phyloP scores from a whole-genome alignment of 2,113 vertebrate species.

The Stigmatopora nigra region DNA sequence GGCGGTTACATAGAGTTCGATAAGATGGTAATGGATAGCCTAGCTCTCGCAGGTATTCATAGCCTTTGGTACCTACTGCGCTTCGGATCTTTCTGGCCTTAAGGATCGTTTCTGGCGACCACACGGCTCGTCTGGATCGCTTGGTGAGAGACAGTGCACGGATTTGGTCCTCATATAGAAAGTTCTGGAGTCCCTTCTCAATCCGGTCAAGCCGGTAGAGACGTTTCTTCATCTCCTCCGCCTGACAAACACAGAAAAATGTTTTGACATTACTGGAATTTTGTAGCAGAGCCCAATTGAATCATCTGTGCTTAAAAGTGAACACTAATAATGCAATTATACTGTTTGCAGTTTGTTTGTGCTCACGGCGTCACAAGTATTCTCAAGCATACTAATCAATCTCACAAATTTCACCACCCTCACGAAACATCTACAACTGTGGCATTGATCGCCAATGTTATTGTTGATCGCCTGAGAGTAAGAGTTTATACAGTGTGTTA shows the following conservation, averaged over 20 bases:
- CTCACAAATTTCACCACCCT: too few species aligned
- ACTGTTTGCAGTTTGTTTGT: too few species aligned
- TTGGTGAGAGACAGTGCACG: constrained; percentile 71
- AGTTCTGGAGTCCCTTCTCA: constrained; percentile 73
- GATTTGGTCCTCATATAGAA: constrained; percentile 74
- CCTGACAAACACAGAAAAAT: constrained; percentile 42
- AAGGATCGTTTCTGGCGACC: constrained; percentile 72
- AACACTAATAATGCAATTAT: too few species aligned
- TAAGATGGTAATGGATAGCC: constrained; percentile 75
- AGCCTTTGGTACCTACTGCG: constrained; percentile 71
- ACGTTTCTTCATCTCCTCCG: constrained; percentile 74
- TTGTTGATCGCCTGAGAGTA: too few species aligned
- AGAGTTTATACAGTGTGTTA: too few species aligned
- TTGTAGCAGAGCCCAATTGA: too few species aligned
- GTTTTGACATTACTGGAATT: too few species aligned
- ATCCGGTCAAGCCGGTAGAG: constrained; percentile 70
- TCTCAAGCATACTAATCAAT: too few species aligned
- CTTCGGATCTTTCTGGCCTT: constrained; percentile 70
- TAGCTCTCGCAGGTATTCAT: constrained; percentile 72
- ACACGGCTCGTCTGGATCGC: constrained; percentile 71
- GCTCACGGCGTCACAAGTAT: too few species aligned
- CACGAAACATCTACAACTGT: too few species aligned
- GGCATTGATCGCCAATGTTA: too few species aligned
- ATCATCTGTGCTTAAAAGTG: too few species aligned
- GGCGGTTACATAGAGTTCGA: constrained; percentile 72